Evolutionary conservation across 2,888 invertebrate species (phyloP).

Genomic region (Oscheius sp.): DNA sequence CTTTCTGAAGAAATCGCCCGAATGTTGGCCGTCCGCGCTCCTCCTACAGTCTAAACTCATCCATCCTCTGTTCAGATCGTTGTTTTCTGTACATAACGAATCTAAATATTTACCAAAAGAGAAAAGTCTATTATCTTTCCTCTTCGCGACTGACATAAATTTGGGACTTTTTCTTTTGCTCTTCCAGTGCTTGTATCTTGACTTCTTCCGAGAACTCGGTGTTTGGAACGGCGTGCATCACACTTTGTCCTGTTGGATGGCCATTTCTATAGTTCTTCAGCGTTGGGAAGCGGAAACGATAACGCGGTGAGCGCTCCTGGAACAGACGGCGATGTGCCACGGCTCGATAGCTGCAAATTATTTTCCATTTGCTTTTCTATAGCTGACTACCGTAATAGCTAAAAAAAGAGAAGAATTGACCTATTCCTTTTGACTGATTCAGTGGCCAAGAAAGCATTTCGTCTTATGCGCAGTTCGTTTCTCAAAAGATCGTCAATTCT

Average conservation of each 20-base stretch:
- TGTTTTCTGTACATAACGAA: no score
- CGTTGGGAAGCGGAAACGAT: background rate
- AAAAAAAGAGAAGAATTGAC: background rate
- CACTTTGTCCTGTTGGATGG: background rate
- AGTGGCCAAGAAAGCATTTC: background rate
- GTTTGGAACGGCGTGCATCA: background rate
- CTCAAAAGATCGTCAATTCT: background rate
- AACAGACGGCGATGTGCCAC: background rate
- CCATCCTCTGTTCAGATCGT: no score
- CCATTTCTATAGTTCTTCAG: background rate
- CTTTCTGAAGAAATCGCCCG: slow-evolving; percentile 14
- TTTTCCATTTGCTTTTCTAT: no score
- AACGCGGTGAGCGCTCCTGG: background rate
- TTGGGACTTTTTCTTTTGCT: no score
- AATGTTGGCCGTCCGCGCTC: slow-evolving; percentile 16
- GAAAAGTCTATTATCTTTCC: no score
- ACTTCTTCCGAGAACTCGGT: background rate
- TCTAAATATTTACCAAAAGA: no score
- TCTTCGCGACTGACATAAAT: no score
- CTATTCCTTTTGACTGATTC: background rate
- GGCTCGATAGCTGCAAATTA: background rate
- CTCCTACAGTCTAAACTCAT: slow-evolving; percentile 20
- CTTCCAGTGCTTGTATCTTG: no score
- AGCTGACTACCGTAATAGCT: background rate
- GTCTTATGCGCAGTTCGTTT: background rate